Conservation (phyloP, 2,113 vertebrate genomes). For the Meles meles region DNA sequence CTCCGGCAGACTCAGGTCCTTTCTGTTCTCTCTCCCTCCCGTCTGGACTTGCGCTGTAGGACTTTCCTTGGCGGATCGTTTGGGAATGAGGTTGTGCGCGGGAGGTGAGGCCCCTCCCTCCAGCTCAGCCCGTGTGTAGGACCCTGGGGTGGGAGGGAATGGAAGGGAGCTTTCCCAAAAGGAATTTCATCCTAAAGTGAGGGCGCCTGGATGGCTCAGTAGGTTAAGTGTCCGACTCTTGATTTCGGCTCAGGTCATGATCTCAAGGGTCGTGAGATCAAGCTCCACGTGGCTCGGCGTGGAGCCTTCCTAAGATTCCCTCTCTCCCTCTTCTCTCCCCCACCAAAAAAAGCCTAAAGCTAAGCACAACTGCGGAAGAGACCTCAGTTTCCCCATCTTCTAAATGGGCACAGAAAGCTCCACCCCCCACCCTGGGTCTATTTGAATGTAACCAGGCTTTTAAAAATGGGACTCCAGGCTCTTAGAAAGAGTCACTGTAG, state of each 20-base stretch:
- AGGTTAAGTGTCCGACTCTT: background rate
- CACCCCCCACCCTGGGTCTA: fast-evolving
- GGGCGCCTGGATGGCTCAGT: background rate
- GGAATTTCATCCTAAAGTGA: background rate
- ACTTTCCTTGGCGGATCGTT: conserved; percentile 54
- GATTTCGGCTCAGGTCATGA: background rate
- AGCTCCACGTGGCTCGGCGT: background rate
- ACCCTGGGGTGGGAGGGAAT: background rate
- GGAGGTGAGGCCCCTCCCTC: background rate
- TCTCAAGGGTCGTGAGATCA: background rate
- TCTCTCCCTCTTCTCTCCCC: background rate
- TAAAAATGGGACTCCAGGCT: background rate
- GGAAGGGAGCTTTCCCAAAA: background rate
- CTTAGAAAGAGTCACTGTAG: background rate
- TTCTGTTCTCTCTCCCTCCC: too few relatives aligned
- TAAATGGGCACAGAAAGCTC: background rate
- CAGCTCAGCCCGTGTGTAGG: background rate
- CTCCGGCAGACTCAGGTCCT: fast-evolving
- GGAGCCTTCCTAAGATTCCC: background rate
- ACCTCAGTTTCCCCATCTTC: background rate
- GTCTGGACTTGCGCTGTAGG: too few relatives aligned
- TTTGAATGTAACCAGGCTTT: background rate
- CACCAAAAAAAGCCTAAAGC: background rate
- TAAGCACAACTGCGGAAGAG: background rate
- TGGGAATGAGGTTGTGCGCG: conserved; percentile 70